Evolutionary conservation across 2,888 invertebrate species (phyloP).

Genomic region (Cephus pygmeus): DNA sequence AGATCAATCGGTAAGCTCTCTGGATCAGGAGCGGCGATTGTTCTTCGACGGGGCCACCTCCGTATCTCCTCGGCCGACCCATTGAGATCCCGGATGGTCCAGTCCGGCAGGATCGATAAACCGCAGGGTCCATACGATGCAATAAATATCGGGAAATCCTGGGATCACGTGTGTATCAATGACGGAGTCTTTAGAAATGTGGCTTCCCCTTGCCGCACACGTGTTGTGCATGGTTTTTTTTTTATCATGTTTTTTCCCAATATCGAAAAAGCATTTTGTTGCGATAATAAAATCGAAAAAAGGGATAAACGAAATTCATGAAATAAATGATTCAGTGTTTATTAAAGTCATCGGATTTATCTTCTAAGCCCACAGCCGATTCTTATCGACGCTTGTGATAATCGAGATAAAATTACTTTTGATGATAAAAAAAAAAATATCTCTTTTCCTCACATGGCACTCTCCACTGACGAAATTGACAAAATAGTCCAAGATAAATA

Average conservation of each 20-base stretch:
- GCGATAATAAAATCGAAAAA: too few species aligned
- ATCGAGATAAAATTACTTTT: too few species aligned
- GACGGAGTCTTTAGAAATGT: neutral
- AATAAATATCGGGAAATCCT: constrained; percentile 2
- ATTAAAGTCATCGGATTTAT: too few species aligned
- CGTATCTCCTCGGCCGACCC: neutral
- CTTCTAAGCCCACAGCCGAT: too few species aligned
- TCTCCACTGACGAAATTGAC: constrained; percentile 7
- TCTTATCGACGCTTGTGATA: too few species aligned
- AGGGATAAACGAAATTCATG: too few species aligned
- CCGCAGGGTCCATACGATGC: neutral
- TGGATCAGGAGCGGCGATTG: constrained; percentile 1
- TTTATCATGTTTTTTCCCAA: neutral
- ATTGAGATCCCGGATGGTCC: neutral
- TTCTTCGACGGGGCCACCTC: neutral
- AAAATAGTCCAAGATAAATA: constrained; percentile 38
- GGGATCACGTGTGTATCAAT: neutral
- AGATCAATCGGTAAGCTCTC: neutral
- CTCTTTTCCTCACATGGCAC: too few species aligned
- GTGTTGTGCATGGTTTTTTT: too few species aligned
- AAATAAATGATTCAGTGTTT: too few species aligned
- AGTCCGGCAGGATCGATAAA: neutral
- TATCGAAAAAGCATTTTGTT: neutral
- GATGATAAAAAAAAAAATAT: too few species aligned
- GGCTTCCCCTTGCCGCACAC: neutral